A percentile compares a stretch with the other conserved stretches of the same genome.
phyloP scores from a whole-genome alignment of 2,888 invertebrate species.

The Sinelater perroti region DNA sequence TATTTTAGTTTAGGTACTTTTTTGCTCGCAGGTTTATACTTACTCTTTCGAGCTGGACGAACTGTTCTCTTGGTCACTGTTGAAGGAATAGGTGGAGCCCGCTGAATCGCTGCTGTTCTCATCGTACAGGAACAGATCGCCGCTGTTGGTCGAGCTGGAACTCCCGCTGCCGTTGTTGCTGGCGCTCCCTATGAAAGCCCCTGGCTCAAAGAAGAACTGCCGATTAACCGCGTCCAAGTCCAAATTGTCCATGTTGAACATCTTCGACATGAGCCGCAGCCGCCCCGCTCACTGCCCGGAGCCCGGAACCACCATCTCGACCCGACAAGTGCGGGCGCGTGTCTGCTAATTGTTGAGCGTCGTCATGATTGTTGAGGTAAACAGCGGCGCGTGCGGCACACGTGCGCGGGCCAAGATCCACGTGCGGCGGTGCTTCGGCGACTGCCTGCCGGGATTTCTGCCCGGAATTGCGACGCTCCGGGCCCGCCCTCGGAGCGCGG shows the following conservation, averaged over 20 bases:
- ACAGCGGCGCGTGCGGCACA: conserved; percentile 21
- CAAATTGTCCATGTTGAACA: conserved; percentile 74
- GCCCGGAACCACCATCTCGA: neutral
- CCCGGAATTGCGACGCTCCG: conserved; percentile 33
- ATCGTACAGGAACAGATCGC: conserved; percentile 76
- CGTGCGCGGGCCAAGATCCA: conserved; percentile 40
- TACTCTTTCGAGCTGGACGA: conserved; percentile 72
- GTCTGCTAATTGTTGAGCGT: conserved; percentile 21
- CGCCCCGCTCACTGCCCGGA: neutral
- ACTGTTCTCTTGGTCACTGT: conserved; percentile 85
- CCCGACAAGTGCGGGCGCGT: neutral
- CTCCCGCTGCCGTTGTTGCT: conserved; percentile 62
- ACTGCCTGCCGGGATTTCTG: conserved; percentile 50
- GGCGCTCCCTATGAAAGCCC: conserved; percentile 60
- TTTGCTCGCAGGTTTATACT: no score
- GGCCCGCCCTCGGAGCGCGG: conserved; percentile 45
- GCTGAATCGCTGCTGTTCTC: conserved; percentile 68
- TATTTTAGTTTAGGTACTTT: neutral
- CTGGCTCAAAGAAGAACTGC: conserved; percentile 69
- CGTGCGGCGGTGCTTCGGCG: conserved; percentile 46
- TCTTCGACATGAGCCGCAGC: conserved; percentile 46
- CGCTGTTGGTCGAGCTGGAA: conserved; percentile 70
- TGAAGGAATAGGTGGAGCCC: conserved; percentile 75
- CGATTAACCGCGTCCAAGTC: conserved; percentile 74
- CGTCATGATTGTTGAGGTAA: conserved; percentile 24